These are phyloP conservation scores for Furnarius figulus DNA, from an alignment of 2,113 vertebrate genomes.

Conservation along the genomic window DNA sequence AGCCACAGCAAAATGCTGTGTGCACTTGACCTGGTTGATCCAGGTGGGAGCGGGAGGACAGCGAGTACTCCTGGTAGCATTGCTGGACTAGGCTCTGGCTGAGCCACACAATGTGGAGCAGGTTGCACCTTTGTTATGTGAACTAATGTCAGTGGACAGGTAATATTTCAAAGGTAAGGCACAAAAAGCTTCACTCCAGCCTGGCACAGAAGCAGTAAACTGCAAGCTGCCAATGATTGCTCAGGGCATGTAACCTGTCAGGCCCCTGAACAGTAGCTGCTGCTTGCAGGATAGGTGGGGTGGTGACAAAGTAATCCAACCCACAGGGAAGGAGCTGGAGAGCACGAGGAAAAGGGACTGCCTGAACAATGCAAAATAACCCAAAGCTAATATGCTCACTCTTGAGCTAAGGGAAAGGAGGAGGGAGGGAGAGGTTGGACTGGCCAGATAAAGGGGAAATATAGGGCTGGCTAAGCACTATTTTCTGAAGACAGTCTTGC, in stretches of 20 bases:
- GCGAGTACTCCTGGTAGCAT: rapidly evolving
- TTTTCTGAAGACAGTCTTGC: neutral
- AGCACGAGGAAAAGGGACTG: neutral
- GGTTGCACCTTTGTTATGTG: neutral
- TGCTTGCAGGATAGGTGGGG: no score
- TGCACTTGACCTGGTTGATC: neutral
- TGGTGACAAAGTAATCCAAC: neutral
- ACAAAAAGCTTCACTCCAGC: neutral
- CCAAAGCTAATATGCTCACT: neutral
- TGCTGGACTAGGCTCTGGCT: neutral
- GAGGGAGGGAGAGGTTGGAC: neutral
- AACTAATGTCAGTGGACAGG: neutral
- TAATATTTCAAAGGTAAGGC: neutral
- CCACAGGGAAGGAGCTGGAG: neutral
- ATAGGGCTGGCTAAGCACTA: neutral
- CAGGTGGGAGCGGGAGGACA: neutral
- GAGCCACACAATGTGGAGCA: neutral
- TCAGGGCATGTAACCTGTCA: neutral
- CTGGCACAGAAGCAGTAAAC: neutral
- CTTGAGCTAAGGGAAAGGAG: neutral
- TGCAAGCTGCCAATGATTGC: neutral
- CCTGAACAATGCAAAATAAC: neutral
- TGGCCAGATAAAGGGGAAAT: neutral
- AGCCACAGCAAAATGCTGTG: neutral
- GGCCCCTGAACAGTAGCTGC: neutral